Evolutionary conservation across 2,888 invertebrate species (phyloP), one percentile per base, ranked within the genome.

Genomic region (Abscondita cerata): DNA sequence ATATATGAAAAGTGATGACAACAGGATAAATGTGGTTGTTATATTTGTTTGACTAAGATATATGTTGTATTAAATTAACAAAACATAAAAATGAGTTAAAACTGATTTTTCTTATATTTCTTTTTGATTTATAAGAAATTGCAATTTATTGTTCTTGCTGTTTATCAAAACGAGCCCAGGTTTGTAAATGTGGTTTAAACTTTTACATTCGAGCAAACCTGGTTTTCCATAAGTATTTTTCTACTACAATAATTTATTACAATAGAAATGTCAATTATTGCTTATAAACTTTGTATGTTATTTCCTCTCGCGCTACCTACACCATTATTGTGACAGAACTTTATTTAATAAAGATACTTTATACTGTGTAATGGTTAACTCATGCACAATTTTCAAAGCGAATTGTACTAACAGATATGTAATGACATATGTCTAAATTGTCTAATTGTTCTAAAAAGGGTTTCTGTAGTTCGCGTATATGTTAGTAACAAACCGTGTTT

Each of bases 221-320:
- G 40, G 16, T 33, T 53, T 15, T 44, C 5, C 44, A 33, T n/a
- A 31, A 16, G 25, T 31, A 25, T 41, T 44, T 53, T 41, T 33
- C 33, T 13, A 53, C 44, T 44, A 15, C 1, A 33, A 44, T 53
- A 44, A 53, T 53, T 53, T 53, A 53, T 44, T 31, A 31, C 31
- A 44, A 47, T 36, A 47, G 47, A 47, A 55, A 55, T 55, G 55
- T 55, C 47, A 60, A 44, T 51, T 54, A 41, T 41, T 18, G 46
- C 50, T 46, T 60, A 34, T 54, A 54, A 55, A 60, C 36, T 51
- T 54, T 46, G 44, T 38, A 61, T 46, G 51, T 56, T 56, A 61
- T 55, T 54, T 51, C 33, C 41, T 31, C 40, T 33, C 12, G 13
- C 9, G 50, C 33, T 46, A 50, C 50, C 59, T 46, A 55, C 44